Percentiles rank a stretch among this genome's conserved stretches.
phyloP scores from a whole-genome alignment of 2,113 vertebrate species.

The Gallinago undulata region DNA sequence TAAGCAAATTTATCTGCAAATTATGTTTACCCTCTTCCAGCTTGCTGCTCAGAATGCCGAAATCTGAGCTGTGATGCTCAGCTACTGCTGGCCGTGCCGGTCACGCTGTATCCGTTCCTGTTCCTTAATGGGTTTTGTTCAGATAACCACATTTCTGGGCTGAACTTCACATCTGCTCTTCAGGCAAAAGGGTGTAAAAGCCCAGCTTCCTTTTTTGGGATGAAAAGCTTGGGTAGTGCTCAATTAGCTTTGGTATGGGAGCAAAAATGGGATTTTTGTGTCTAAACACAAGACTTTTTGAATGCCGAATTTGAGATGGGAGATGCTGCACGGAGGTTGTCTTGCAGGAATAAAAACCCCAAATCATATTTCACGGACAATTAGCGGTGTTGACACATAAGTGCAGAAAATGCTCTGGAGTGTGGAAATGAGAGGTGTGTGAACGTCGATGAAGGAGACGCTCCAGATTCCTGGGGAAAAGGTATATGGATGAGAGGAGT shows the following conservation, averaged over 20 bases:
- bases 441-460: not conserved
- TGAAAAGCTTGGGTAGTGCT: not conserved
- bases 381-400: not conserved
- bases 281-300: not conserved
- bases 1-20: not conserved
- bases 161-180: not conserved
- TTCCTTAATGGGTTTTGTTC: not conserved
- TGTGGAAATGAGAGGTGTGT: not conserved
- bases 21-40: not conserved
- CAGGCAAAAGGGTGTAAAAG: not conserved
- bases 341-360: not conserved
- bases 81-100: not conserved
- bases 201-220: not conserved
- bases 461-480: not conserved
- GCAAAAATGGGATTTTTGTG: not conserved
- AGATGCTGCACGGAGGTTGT: not conserved
- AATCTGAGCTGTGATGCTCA: not conserved
- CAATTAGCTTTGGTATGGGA: not conserved
- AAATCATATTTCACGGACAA: not conserved
- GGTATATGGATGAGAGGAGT: fast-evolving
- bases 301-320: not conserved
- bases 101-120: not conserved
- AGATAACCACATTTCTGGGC: not conserved
- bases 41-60: not conserved
- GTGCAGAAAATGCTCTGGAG: not conserved